phyloP scores from a whole-genome alignment of 2,113 vertebrate species.

The Ellobius talpinus region DNA sequence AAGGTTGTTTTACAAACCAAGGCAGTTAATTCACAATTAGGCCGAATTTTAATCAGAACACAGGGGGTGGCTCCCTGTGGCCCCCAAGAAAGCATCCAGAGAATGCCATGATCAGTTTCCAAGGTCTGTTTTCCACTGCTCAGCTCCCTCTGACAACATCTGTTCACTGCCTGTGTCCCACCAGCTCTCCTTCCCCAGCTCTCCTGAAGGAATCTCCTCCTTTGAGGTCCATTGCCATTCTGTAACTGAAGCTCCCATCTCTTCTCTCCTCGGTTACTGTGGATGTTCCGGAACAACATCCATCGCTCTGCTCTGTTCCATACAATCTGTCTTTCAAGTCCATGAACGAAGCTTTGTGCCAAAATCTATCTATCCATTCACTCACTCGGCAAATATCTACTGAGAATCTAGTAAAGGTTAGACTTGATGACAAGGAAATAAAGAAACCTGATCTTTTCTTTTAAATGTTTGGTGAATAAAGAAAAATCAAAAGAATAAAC shows the following conservation, averaged over 20 bases:
- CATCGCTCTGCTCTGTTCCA: background rate
- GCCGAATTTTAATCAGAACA: background rate
- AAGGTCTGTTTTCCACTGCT: too few species aligned
- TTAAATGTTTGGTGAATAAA: background rate
- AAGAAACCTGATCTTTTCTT: background rate
- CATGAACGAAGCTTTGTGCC: background rate
- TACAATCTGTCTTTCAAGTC: background rate
- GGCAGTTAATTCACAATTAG: slow-evolving; percentile 4
- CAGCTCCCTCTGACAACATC: background rate
- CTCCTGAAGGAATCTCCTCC: background rate
- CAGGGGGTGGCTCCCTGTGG: background rate
- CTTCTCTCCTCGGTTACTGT: background rate
- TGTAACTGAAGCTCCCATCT: background rate
- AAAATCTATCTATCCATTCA: background rate
- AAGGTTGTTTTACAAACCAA: slow-evolving; percentile 15
- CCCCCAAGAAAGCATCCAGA: background rate
- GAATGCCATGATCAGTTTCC: background rate
- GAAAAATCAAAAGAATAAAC: background rate
- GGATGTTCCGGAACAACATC: background rate
- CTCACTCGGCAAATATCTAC: background rate
- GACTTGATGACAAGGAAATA: background rate
- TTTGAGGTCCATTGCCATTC: background rate
- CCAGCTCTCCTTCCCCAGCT: background rate
- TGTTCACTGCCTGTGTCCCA: too few species aligned
- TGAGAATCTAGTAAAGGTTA: background rate